Conservation (phyloP, 2,113 vertebrate genomes). For the Sus scrofa region DNA sequence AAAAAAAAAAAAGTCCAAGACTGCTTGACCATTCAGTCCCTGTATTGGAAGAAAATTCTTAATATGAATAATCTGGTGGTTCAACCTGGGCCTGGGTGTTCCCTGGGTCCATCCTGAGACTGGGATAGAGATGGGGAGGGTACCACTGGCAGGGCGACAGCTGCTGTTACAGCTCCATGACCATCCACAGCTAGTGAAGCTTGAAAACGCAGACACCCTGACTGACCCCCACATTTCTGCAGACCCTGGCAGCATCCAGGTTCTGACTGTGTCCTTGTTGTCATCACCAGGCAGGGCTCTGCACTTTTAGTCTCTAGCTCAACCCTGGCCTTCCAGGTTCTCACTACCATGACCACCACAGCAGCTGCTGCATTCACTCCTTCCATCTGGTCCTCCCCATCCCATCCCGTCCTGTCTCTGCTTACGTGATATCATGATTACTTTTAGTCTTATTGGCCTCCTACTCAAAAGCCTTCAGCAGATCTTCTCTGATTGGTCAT, state of each 20-base stretch:
- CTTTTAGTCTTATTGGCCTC: neutral
- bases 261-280: neutral
- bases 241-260: neutral
- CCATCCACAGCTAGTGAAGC: neutral
- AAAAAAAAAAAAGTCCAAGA: neutral
- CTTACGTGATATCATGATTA: neutral
- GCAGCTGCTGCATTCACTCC: neutral
- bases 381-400: neutral
- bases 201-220: neutral
- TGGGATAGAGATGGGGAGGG: neutral
- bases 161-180: neutral
- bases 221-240: neutral
- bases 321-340: neutral
- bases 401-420: neutral
- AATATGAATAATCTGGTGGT: neutral
- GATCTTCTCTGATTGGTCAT: neutral
- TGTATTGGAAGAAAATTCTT: neutral
- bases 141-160: neutral
- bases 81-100: neutral
- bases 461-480: neutral
- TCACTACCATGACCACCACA: rapidly evolving
- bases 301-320: neutral
- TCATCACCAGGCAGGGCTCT: neutral
- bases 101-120: neutral
- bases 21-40: neutral